A percentile compares a stretch with the other conserved stretches of the same genome.
phyloP scores from a whole-genome alignment of 2,113 vertebrate species.

The Equus quagga region DNA sequence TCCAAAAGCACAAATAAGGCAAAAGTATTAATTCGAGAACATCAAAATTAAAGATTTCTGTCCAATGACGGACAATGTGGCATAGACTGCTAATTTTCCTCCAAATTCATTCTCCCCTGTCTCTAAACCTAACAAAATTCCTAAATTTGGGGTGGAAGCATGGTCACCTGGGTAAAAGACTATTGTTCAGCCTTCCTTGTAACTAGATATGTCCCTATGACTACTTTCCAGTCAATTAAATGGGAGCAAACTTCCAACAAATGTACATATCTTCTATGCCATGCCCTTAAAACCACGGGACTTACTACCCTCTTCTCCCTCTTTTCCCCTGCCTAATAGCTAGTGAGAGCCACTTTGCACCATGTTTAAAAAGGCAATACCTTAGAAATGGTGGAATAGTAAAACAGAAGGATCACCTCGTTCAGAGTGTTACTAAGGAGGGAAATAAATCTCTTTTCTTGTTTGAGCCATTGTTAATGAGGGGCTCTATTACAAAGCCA shows the following conservation, averaged over 20 bases:
- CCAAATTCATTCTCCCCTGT: background rate
- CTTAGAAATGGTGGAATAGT: background rate
- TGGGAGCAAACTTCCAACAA: background rate
- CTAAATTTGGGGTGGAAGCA: background rate
- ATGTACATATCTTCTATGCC: background rate
- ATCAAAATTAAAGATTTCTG: background rate
- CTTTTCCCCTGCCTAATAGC: background rate
- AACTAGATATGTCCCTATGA: background rate
- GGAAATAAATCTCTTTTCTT: conserved; percentile 12
- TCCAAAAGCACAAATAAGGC: background rate
- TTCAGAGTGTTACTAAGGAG: background rate
- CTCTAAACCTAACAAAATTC: background rate
- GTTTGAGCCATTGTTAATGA: background rate
- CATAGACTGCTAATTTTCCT: background rate
- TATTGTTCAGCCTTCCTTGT: background rate
- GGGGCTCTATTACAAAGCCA: background rate
- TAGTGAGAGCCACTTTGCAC: background rate
- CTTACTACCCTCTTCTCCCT: background rate
- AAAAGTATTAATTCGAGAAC: background rate
- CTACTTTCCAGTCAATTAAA: background rate
- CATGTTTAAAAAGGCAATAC: background rate
- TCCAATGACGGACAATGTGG: background rate
- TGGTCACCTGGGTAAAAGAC: background rate
- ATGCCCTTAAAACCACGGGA: background rate
- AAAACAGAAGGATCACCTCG: background rate